Base-by-base conservation (phyloP, 2,888 invertebrate species). In the Drosophila conformis region DNA sequence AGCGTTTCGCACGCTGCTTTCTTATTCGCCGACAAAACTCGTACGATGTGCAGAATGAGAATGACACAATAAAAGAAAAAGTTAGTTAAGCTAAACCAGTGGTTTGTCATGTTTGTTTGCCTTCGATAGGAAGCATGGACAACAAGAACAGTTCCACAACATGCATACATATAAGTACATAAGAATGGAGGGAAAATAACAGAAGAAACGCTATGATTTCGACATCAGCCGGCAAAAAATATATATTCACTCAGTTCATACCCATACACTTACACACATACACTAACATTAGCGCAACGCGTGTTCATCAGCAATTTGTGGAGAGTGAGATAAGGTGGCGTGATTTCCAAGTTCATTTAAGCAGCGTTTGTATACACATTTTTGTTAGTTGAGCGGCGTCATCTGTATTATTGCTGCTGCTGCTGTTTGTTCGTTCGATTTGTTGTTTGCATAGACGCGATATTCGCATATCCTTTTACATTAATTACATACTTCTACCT, bases 281-380 rank as follows among this genome's bases (percentile, higher is more conserved):
- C 33, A 66, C 57, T 57, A 52, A 56, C 69, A 83, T 58, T 69
- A 64, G 68, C 56, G 57, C 62, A 72, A 79, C 84, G 89, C 84
- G 73, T 82, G 81, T 75, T 66, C 69, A 51, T 61, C 52, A 76
- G 66, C 77, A 77, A 83, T 80, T 77, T 80, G 75, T 80, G 77
- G 78, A 76, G 74, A 78, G 66, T 38, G 74, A 86, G 89, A 89
- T 90, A 89, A 89, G 86, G 90, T 93, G 92, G 92, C 92, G 92
- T 93, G 93, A 93, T 92, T 91, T 92, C 80, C 88, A 92, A 92
- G 92, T 92, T 92, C 91, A 91, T 82, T 87, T 78, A 81, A 82
- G 81, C 76, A 90, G 80, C 83, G 82, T 72, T 73, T 73, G 60
- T 61, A 70, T 66, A 64, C 18, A 54, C 36, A 60, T 73, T 68